Evolutionary conservation across 2,888 invertebrate genomes (phyloP).

Genomic region (Charanyca ferruginea): DNA sequence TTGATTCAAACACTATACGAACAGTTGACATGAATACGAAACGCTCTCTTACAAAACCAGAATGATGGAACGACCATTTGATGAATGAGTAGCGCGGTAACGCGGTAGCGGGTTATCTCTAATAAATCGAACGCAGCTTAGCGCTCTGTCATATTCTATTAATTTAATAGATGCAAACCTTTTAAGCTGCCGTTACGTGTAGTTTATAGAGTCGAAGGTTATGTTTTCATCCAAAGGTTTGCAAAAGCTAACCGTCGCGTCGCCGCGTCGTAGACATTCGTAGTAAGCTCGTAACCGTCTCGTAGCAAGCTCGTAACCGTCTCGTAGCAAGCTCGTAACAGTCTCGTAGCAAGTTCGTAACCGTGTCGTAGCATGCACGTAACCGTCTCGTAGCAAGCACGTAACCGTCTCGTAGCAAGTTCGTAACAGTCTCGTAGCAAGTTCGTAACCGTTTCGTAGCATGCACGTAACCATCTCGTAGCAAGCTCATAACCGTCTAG

Average conservation of each 20-base stretch:
- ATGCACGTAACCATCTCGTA: not conserved
- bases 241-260: not conserved
- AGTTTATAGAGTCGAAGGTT: not conserved
- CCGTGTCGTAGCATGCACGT: not conserved
- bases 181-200: not conserved
- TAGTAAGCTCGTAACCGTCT: not conserved
- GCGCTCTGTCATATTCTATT: slow-evolving; percentile 9
- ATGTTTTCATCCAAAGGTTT: slow-evolving; percentile 2
- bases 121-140: slow-evolving; percentile 49
- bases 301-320: slow-evolving; percentile 5
- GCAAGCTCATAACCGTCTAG: not conserved
- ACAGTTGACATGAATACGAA: slow-evolving; percentile 38
- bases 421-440: slow-evolving; percentile 17
- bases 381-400: not conserved
- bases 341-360: slow-evolving; percentile 11
- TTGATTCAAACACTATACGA: slow-evolving; percentile 31
- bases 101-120: slow-evolving; percentile 9
- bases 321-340: slow-evolving; percentile 7
- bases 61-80: slow-evolving; percentile 51
- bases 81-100: slow-evolving; percentile 39
- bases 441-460: no score
- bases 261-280: not conserved
- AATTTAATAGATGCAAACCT: slow-evolving; percentile 17
- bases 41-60: slow-evolving; percentile 37
- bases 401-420: not conserved